phyloP scores from a whole-genome alignment of 30 jellyfish, hydroid and myxozoan species.

The Turritopsis dohrnii region DNA sequence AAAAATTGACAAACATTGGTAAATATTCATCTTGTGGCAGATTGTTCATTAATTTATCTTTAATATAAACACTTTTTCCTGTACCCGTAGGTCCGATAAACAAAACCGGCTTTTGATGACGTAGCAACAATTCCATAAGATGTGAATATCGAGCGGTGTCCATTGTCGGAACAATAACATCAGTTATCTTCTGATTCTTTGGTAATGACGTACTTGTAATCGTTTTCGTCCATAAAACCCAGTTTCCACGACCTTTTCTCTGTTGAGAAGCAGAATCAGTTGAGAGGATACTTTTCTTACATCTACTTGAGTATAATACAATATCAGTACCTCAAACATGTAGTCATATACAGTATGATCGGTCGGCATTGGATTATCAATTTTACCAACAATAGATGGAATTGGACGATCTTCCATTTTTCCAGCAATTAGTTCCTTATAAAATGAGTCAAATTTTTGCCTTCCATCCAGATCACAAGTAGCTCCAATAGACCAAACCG shows the following conservation, averaged over 20 bases:
- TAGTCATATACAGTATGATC: constrained; percentile 88
- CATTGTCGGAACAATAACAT: constrained; percentile 92
- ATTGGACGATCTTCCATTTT: constrained; percentile 78
- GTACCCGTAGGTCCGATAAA: constrained; percentile 98
- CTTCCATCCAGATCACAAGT: constrained; percentile 89
- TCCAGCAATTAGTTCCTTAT: constrained; percentile 75
- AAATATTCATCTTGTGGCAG: constrained; percentile 67
- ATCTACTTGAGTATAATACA: no score
- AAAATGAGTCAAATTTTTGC: constrained; percentile 53
- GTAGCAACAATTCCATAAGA: constrained; percentile 77
- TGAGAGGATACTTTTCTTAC: neutral
- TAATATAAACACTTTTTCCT: constrained; percentile 93
- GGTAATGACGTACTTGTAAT: constrained; percentile 71
- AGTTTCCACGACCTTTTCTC: constrained; percentile 98
- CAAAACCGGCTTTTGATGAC: constrained; percentile 63
- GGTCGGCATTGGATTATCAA: constrained; percentile 77
- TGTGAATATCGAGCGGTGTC: constrained; percentile 96
- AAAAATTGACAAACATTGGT: constrained; percentile 87
- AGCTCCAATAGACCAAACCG: constrained; percentile 95
- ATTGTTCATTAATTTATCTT: constrained; percentile 82
- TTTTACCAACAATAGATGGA: constrained; percentile 76
- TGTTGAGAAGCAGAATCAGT: neutral
- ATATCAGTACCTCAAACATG: constrained; percentile 75
- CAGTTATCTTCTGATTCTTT: constrained; percentile 65
- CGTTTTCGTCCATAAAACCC: constrained; percentile 92